phyloP scores from a whole-genome alignment of 2,113 vertebrate species.

The Menura novaehollandiae region DNA sequence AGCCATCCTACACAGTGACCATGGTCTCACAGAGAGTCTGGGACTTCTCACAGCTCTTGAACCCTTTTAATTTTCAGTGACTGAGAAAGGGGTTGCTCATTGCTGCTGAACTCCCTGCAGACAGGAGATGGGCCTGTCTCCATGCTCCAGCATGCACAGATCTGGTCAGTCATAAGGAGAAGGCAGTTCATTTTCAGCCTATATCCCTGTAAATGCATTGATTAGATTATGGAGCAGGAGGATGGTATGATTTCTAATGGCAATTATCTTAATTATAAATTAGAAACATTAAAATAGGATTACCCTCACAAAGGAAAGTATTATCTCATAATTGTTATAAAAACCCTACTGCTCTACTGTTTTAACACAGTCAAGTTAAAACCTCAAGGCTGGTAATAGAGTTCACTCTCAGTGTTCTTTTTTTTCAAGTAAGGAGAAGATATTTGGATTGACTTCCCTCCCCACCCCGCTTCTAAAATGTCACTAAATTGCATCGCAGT shows the following conservation, averaged over 20 bases:
- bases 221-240: background rate
- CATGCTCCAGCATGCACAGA: rapidly evolving
- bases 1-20: rapidly evolving
- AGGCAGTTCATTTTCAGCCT: background rate
- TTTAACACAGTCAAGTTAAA: background rate
- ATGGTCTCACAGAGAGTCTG: rapidly evolving
- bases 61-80: background rate
- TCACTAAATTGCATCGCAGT: rapidly evolving
- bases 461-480: background rate
- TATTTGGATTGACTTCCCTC: background rate
- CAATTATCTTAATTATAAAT: background rate
- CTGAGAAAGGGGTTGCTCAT: background rate
- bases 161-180: background rate
- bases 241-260: background rate
- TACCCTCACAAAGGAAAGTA: background rate
- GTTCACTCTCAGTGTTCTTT: background rate
- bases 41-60: background rate
- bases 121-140: background rate
- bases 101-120: background rate
- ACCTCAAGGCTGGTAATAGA: background rate
- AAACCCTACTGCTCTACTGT: background rate
- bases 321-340: background rate
- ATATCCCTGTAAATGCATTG: background rate
- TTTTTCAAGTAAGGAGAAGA: background rate
- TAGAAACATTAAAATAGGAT: background rate